Conservation (phyloP, 2,888 invertebrate species). For the Syrista parreyssii region DNA sequence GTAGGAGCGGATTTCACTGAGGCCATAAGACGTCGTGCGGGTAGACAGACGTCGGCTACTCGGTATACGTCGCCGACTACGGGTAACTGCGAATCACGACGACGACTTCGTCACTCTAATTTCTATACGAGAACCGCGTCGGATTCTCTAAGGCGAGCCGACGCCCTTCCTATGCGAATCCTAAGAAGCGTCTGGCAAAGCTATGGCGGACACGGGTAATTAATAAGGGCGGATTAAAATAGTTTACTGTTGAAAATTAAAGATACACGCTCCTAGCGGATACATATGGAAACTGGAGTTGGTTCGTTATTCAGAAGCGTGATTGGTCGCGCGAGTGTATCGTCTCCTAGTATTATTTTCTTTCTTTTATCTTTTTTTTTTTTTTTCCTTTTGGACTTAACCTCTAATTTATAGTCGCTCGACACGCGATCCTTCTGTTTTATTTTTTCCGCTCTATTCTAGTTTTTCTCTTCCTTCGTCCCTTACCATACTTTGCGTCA, state of each 20-base stretch:
- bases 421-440: slow-evolving; percentile 28
- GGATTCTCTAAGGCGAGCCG: too few species aligned
- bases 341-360: slow-evolving; percentile 14
- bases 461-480: slow-evolving; percentile 14
- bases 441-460: slow-evolving; percentile 7
- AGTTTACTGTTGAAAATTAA: slow-evolving; percentile 40
- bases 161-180: too few species aligned
- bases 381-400: slow-evolving; percentile 22
- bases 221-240: slow-evolving; percentile 40
- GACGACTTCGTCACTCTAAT: too few species aligned
- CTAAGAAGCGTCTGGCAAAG: too few species aligned
- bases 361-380: slow-evolving; percentile 31
- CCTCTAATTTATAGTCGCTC: slow-evolving; percentile 29
- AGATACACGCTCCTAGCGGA: slow-evolving; percentile 29
- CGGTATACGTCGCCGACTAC: too few species aligned
- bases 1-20: slow-evolving; percentile 12
- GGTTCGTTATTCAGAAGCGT: too few species aligned
- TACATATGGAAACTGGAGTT: too few species aligned
- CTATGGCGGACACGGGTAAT: not conserved
- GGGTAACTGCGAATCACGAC: too few species aligned
- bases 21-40: not conserved
- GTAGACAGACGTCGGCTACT: not conserved
- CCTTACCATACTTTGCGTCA: not conserved
- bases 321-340: slow-evolving; percentile 1
- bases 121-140: too few species aligned